These are phyloP conservation scores for Dolichopus griseipennis DNA, from an alignment of 2,888 invertebrate species.

Conservation along the genomic window DNA sequence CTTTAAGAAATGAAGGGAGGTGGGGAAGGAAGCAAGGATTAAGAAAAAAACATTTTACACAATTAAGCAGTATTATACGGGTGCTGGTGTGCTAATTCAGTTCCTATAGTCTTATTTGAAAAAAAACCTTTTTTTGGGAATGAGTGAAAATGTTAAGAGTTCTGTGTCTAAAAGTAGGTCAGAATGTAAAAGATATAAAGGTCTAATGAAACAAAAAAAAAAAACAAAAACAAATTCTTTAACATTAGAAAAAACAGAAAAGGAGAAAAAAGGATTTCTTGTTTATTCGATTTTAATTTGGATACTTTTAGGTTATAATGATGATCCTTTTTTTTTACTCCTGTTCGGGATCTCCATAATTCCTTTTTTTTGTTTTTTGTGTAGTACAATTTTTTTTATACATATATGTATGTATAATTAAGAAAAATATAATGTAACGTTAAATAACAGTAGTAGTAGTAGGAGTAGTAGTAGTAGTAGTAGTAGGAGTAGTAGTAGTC, in stretches of 20 bases:
- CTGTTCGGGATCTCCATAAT: background rate
- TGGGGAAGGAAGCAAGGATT: no score
- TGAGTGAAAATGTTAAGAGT: background rate
- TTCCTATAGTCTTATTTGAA: background rate
- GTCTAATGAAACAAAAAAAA: background rate
- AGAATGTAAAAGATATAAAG: background rate
- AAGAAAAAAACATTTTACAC: no score
- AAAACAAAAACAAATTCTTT: background rate
- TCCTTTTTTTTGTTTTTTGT: no score
- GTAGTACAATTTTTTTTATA: background rate
- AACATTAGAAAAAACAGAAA: background rate
- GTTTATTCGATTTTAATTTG: constrained; percentile 6
- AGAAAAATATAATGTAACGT: background rate
- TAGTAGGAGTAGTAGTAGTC: no score
- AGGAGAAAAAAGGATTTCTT: background rate
- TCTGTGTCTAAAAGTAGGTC: background rate
- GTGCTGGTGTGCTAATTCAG: background rate
- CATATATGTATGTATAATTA: constrained; percentile 6
- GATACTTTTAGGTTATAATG: background rate
- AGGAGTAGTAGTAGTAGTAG: no score
- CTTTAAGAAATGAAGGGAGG: no score
- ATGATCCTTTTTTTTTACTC: background rate
- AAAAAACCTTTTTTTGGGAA: no score
- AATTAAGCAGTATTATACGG: no score
- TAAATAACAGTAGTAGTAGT: background rate